phyloP scores from a whole-genome alignment of 2,113 vertebrate species.

The Orcinus orca region DNA sequence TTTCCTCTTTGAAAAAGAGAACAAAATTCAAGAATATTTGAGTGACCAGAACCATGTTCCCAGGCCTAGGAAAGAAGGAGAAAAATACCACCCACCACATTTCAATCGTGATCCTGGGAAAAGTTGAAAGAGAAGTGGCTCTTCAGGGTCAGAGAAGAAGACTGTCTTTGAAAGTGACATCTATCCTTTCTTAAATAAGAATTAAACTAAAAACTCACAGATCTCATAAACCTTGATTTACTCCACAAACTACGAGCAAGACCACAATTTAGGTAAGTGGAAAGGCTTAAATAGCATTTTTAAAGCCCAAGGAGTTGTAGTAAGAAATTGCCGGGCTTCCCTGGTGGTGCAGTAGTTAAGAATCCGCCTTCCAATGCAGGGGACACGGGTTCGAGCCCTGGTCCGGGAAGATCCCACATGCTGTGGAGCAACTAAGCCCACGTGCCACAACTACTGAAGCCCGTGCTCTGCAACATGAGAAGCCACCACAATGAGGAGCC shows the following conservation, averaged over 20 bases:
- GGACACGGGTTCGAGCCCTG: too few species aligned
- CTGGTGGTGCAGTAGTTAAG: too few species aligned
- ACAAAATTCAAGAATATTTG: neutral
- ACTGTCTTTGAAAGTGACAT: neutral
- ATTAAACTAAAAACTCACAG: neutral
- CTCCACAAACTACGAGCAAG: neutral
- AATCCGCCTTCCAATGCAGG: too few species aligned
- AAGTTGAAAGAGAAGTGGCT: neutral
- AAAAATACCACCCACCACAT: neutral
- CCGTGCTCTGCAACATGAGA: too few species aligned
- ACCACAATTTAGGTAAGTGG: neutral
- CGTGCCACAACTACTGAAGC: too few species aligned
- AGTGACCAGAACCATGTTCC: neutral
- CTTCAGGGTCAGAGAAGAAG: neutral
- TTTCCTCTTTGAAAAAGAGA: neutral
- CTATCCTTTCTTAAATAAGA: neutral
- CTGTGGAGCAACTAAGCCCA: too few species aligned
- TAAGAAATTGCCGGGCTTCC: neutral
- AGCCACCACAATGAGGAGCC: too few species aligned
- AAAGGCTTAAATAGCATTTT: neutral
- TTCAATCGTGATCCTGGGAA: neutral
- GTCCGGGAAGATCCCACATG: too few species aligned
- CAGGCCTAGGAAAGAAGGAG: neutral
- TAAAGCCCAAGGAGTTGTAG: neutral
- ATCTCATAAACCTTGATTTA: neutral